phyloP scores from a whole-genome alignment of 2,888 invertebrate genomes.

The Tridacna crocea region DNA sequence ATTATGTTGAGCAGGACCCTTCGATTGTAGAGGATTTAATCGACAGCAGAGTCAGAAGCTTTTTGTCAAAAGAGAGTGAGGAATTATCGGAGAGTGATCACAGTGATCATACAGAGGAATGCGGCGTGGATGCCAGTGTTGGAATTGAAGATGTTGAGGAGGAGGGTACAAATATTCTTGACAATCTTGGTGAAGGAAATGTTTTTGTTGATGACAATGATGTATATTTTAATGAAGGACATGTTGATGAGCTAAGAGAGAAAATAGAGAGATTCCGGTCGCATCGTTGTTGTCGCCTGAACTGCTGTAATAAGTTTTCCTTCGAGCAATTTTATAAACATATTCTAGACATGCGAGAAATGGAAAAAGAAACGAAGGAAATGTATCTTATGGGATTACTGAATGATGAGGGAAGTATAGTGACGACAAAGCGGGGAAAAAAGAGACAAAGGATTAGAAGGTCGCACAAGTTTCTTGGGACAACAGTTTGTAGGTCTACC shows the following conservation, averaged over 20 bases:
- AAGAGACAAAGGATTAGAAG: too few species aligned
- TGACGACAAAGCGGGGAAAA: too few species aligned
- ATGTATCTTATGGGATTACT: background rate
- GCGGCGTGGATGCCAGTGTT: background rate
- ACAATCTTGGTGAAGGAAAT: background rate
- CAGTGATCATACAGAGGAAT: background rate
- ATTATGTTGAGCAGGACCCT: background rate
- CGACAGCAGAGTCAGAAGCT: background rate
- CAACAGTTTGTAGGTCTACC: too few species aligned
- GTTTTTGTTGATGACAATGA: background rate
- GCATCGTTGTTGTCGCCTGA: background rate
- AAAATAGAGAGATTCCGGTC: background rate
- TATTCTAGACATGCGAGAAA: slow-evolving; percentile 3
- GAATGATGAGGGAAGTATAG: background rate
- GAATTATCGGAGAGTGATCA: background rate
- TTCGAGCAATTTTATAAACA: background rate
- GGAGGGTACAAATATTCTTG: background rate
- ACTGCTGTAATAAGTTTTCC: background rate
- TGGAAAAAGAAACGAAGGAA: background rate
- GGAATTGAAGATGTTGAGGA: background rate
- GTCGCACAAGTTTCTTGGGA: too few species aligned
- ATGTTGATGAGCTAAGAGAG: slow-evolving; percentile 1
- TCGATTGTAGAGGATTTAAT: background rate
- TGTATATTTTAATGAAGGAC: background rate
- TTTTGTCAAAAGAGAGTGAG: background rate